Evolutionary conservation across 2,113 vertebrate genomes (phyloP).

Genomic region (Pomatorhinus ruficollis): DNA sequence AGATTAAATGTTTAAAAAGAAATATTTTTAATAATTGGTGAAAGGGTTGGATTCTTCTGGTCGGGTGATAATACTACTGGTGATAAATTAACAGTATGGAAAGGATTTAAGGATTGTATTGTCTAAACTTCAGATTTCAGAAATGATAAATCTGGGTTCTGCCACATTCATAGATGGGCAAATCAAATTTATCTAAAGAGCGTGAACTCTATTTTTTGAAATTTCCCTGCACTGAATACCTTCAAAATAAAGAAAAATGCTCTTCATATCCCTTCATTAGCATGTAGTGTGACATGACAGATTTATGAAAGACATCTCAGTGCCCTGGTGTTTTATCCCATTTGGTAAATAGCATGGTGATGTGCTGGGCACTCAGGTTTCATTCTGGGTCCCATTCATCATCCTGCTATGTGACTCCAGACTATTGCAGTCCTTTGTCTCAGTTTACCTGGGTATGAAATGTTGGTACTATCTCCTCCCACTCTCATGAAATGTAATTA

Average conservation of each 20-base stretch:
- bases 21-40: not conserved
- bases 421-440: constrained; percentile 30
- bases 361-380: constrained; percentile 30
- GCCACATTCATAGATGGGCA: not conserved
- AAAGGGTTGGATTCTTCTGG: not conserved
- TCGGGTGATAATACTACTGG: not conserved
- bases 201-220: not conserved
- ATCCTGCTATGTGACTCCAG: constrained; percentile 17
- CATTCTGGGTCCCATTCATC: constrained; percentile 12
- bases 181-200: not conserved
- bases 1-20: not conserved
- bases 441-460: constrained; percentile 26
- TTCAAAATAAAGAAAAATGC: constrained; percentile 47
- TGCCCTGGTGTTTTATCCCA: constrained; percentile 1
- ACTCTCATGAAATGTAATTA: not conserved
- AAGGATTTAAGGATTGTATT: not conserved
- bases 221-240: not conserved
- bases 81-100: not conserved
- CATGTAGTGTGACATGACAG: constrained; percentile 10
- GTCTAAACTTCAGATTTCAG: not conserved
- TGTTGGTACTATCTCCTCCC: not conserved
- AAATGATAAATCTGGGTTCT: not conserved
- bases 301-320: constrained; percentile 4
- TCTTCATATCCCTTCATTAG: constrained; percentile 42
- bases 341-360: constrained; percentile 29